Evolutionary conservation across 2,888 invertebrate genomes (phyloP), one percentile per base, ranked within the genome.

Genomic region (Temnothorax unifasciatus): DNA sequence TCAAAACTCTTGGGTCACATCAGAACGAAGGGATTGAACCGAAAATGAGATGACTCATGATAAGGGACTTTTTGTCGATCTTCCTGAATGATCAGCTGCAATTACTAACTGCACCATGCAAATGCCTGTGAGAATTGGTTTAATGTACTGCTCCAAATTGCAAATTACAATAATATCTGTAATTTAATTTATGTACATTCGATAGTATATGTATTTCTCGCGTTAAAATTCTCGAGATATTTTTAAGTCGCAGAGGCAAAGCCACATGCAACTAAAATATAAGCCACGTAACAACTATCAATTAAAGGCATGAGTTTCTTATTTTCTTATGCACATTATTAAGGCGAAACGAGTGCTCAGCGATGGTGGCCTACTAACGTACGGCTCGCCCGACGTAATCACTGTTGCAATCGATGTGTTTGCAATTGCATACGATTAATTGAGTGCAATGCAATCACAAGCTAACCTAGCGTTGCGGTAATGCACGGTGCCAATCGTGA

Each of bases 31-130:
- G 21, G 54, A 88, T 82, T 54, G 41, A 85, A 63, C 77, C 82
- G 73, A 29, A 52, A 41, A 86, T 88, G 88, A 85, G 66, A 85
- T 90, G 88, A 86, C 25, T 81, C 73, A 38, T 52, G 84, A 59
- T 74, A 83, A 85, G 54, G 75, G 77, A 63, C 50, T 75, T 61
- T 9, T 63, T 64, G 75, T 73, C 57, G 59, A 84, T 54, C 21
- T 68, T 69, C 59, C 25, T n/a, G 64, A 77, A 59, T 50, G 50
- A 73, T 57, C 82, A 57, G 68, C 76, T 34, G 64, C 63, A n/a
- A 59, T 59, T 71, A 41, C 76, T 84, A 83, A 85, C 71, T 73
- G 84, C 83, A 9, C 73, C 89, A 89, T 89, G 89, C 89, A 89
- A 89, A 88, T 89, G 89, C 83, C 88, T 86, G 88, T 85, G 79